Percentiles rank a stretch among this genome's conserved stretches.
phyloP scores from a whole-genome alignment of 1,140 invertebrate genomes.

The Oscheius sp. region DNA sequence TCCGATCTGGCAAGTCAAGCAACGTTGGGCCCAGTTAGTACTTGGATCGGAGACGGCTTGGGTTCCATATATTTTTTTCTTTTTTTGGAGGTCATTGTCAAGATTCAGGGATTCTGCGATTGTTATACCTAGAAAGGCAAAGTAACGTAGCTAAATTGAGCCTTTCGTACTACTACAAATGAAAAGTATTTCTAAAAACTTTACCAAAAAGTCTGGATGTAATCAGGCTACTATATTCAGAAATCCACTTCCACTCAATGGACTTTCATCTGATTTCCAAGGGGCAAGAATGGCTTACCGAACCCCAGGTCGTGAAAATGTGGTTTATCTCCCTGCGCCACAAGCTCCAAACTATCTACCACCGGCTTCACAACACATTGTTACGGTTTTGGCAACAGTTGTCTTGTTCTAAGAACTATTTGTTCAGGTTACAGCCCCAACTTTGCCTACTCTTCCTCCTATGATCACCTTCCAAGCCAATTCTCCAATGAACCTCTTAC shows the following conservation, averaged over 20 bases:
- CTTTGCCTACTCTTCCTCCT: background rate
- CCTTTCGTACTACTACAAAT: too few species aligned
- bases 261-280: background rate
- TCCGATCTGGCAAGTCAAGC: too few species aligned
- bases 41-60: too few species aligned
- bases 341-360: background rate
- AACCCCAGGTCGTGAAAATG: background rate
- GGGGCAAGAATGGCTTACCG: constrained; percentile 6
- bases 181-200: too few species aligned
- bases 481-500: background rate
- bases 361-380: constrained; percentile 3
- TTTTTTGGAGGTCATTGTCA: too few species aligned
- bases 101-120: too few species aligned
- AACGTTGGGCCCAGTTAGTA: too few species aligned
- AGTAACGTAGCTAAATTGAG: too few species aligned
- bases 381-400: constrained; percentile 4
- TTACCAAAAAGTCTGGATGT: too few species aligned
- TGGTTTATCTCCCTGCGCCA: constrained; percentile 15
- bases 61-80: too few species aligned
- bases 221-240: too few species aligned
- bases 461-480: background rate
- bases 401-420: background rate
- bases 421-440: background rate
- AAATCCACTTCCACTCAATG: background rate
- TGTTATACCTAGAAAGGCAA: too few species aligned